These are phyloP conservation scores for Meloe dianella DNA, from an alignment of 2,888 invertebrate genomes.

Conservation along the genomic window DNA sequence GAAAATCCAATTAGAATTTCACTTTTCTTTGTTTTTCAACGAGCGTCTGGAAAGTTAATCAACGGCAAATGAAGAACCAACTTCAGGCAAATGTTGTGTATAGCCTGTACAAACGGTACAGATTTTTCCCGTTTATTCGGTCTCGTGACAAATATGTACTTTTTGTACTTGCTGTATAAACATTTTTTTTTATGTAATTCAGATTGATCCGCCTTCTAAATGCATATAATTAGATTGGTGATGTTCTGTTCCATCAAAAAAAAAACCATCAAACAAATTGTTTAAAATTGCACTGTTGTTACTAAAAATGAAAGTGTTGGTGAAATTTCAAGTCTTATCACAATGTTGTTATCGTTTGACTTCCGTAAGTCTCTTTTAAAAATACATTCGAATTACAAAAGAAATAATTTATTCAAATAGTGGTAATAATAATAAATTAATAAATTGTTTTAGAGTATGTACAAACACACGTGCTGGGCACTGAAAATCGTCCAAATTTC, in stretches of 20 bases:
- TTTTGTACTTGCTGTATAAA: background rate
- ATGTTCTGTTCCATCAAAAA: constrained; percentile 3
- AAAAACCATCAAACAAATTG: background rate
- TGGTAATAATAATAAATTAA: background rate
- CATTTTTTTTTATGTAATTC: background rate
- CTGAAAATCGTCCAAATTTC: constrained; percentile 32
- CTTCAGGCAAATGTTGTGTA: too few relatives aligned
- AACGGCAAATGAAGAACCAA: background rate
- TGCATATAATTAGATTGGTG: background rate
- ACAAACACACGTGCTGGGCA: constrained; percentile 39
- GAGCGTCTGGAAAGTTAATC: background rate
- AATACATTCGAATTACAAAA: background rate
- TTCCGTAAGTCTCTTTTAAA: background rate
- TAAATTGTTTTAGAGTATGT: constrained; percentile 26
- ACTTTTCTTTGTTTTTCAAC: background rate
- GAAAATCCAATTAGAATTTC: background rate
- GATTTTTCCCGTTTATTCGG: too few relatives aligned
- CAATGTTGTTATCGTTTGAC: background rate
- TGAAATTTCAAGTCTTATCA: constrained; percentile 18
- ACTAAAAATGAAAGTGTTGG: constrained; percentile 14
- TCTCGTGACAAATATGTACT: too few relatives aligned
- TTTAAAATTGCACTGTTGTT: constrained; percentile 2
- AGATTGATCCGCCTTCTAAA: background rate
- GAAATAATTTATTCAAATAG: background rate
- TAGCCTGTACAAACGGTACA: too few relatives aligned